A percentile compares a stretch with the other conserved stretches of the same genome.
Evolutionary conservation across 2,797 vertebrate genomes (phyloP).

Genomic region (Denticeps clupeoides): DNA sequence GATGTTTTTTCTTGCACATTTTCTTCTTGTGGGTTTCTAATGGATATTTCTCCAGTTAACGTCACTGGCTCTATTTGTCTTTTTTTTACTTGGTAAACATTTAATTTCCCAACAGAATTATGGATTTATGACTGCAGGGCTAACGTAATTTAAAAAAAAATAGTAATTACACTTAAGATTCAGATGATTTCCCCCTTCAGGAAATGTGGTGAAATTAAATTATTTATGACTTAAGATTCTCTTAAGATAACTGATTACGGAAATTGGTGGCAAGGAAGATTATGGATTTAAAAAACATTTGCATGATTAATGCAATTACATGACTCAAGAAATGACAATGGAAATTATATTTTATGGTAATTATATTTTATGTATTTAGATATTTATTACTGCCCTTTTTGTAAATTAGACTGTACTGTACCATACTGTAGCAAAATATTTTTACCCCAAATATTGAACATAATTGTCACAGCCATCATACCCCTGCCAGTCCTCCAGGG

Average conservation of each 20-base stretch:
- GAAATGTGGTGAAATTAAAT: conserved; percentile 66
- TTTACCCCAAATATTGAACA: too few relatives aligned
- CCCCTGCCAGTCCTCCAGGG: too few relatives aligned
- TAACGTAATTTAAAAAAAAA: conserved; percentile 70
- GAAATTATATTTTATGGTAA: too few relatives aligned
- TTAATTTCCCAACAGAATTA: conserved; percentile 76
- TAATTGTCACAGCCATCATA: too few relatives aligned
- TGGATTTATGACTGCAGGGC: conserved; percentile 70
- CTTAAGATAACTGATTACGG: conserved; percentile 68
- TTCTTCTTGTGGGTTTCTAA: conserved; percentile 14
- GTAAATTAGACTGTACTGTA: too few relatives aligned
- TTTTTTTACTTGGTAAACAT: conserved; percentile 61
- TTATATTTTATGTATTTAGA: too few relatives aligned
- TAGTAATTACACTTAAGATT: conserved; percentile 83
- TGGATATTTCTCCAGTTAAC: conserved; percentile 17
- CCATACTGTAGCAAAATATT: too few relatives aligned
- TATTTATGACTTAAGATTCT: conserved; percentile 66
- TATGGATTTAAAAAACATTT: conserved; percentile 53
- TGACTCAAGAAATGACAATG: too few relatives aligned
- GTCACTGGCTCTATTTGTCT: conserved; percentile 16
- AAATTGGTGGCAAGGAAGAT: conserved; percentile 62
- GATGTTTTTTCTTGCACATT: conserved; percentile 26
- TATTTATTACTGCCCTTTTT: conserved; percentile 1
- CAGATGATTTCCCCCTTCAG: conserved; percentile 61
- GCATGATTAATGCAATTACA: conserved; percentile 32